Evolutionary conservation across 1,140 invertebrate genomes (phyloP).

Genomic region (Heliconius eleuchia): DNA sequence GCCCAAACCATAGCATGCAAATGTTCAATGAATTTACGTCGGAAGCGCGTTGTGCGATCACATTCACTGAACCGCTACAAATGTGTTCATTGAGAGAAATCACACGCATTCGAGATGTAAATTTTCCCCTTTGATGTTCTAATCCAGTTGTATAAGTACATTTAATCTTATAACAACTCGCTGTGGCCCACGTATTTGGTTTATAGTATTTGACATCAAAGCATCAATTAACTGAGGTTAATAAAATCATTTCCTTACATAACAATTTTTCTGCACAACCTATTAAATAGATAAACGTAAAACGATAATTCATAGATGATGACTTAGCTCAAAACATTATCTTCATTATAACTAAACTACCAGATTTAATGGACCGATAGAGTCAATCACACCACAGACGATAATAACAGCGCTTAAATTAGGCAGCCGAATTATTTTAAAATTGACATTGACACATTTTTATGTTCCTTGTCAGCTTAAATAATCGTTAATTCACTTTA

Average conservation of each 20-base stretch:
- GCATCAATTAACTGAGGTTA: background rate
- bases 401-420: slow-evolving; percentile 2
- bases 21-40: slow-evolving; percentile 27
- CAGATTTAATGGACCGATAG: background rate
- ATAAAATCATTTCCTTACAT: background rate
- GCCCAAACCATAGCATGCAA: background rate
- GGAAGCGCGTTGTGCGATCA: slow-evolving; percentile 29
- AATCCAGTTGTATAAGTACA: slow-evolving; percentile 14
- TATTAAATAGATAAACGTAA: background rate
- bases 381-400: slow-evolving; percentile 10
- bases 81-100: slow-evolving; percentile 42
- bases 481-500: background rate
- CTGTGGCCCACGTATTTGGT: background rate
- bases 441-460: slow-evolving; percentile 14
- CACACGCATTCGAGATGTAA: slow-evolving; percentile 27
- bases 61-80: slow-evolving; percentile 32
- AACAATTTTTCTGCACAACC: background rate
- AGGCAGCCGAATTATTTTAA: slow-evolving; percentile 6
- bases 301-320: background rate
- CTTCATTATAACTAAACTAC: background rate
- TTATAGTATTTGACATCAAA: slow-evolving; percentile 3
- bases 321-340: background rate
- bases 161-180: slow-evolving; percentile 12
- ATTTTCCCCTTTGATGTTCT: slow-evolving; percentile 35
- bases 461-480: slow-evolving; percentile 18